Conservation (phyloP, 2,113 vertebrate genomes). For the Macrotus californicus region DNA sequence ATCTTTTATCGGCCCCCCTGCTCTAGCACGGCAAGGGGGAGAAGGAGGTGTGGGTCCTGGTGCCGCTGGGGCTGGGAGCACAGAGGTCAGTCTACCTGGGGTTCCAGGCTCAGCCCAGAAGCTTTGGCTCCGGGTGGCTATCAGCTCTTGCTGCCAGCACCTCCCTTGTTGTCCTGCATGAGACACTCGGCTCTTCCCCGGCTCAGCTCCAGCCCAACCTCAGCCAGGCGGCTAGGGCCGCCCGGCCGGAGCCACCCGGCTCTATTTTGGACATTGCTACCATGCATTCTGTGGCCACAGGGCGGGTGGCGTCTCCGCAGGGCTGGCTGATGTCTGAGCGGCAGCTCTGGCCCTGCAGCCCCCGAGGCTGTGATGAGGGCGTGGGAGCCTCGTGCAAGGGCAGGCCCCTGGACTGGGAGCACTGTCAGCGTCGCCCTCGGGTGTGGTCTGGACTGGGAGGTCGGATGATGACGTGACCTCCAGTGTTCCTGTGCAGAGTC, state of each 20-base stretch:
- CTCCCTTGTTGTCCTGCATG: fast-evolving
- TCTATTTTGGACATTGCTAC: slow-evolving; percentile 58
- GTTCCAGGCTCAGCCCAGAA: not conserved
- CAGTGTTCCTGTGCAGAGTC: not conserved
- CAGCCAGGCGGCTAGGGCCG: not conserved
- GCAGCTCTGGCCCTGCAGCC: not conserved
- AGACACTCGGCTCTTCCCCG: not conserved
- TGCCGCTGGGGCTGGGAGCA: not conserved
- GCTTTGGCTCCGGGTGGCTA: not conserved
- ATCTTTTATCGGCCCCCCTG: not conserved
- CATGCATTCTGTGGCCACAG: not conserved
- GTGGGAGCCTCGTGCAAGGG: not conserved
- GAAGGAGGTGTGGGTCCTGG: not conserved
- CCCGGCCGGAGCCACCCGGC: not conserved
- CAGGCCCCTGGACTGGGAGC: not conserved
- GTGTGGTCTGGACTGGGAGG: not conserved
- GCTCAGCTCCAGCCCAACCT: not conserved
- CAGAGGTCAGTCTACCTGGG: fast-evolving
- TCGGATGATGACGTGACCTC: not conserved
- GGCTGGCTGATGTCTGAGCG: not conserved
- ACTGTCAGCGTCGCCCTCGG: not conserved
- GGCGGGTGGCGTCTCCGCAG: not conserved
- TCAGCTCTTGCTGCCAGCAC: not conserved
- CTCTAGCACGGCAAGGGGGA: not conserved
- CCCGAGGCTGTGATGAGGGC: not conserved